Percentiles rank a stretch among this genome's conserved stretches.
Conservation (phyloP, 2,797 vertebrate genomes). For the Orestias chungarensis region DNA sequence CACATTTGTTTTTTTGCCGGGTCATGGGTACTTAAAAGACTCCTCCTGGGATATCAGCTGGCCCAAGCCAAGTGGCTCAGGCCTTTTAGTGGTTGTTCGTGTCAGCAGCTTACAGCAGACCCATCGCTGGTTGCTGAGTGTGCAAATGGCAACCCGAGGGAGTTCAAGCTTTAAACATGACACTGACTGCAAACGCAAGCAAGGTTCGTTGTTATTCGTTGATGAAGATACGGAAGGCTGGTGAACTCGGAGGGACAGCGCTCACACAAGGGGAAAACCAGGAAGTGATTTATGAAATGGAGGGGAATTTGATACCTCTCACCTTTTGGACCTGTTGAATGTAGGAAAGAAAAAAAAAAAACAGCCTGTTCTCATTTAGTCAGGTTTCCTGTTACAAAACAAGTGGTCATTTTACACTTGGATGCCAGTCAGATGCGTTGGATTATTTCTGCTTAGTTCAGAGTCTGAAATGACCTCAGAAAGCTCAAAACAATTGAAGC, state of each 20-base stretch:
- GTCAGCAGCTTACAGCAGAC: slow-evolving; percentile 61
- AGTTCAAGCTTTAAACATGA: slow-evolving; percentile 48
- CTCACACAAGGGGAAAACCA: slow-evolving; percentile 9
- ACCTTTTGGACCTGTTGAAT: slow-evolving; percentile 31
- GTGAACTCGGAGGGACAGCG: slow-evolving; percentile 34
- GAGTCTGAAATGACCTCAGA: too few species aligned
- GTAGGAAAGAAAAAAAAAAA: too few species aligned
- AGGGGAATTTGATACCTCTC: not conserved
- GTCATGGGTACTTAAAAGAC: slow-evolving; percentile 41
- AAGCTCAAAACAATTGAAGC: not conserved
- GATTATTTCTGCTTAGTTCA: slow-evolving; percentile 5
- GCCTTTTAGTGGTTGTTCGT: slow-evolving; percentile 62
- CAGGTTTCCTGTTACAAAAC: slow-evolving; percentile 28
- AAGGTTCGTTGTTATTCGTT: slow-evolving; percentile 49
- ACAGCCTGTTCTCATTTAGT: slow-evolving; percentile 10
- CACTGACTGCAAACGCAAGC: slow-evolving; percentile 53
- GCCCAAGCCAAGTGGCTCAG: slow-evolving; percentile 40
- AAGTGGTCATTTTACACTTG: slow-evolving; percentile 18
- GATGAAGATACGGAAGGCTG: slow-evolving; percentile 52
- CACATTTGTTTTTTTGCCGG: slow-evolving; percentile 37
- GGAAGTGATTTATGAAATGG: not conserved
- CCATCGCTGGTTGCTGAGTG: slow-evolving; percentile 57
- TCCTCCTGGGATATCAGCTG: slow-evolving; percentile 50
- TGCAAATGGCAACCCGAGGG: slow-evolving; percentile 64
- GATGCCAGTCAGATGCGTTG: slow-evolving; percentile 32